Percentiles rank a stretch among this genome's conserved stretches.
phyloP scores from a whole-genome alignment of 2,113 vertebrate species.

The Lasiurus borealis region DNA sequence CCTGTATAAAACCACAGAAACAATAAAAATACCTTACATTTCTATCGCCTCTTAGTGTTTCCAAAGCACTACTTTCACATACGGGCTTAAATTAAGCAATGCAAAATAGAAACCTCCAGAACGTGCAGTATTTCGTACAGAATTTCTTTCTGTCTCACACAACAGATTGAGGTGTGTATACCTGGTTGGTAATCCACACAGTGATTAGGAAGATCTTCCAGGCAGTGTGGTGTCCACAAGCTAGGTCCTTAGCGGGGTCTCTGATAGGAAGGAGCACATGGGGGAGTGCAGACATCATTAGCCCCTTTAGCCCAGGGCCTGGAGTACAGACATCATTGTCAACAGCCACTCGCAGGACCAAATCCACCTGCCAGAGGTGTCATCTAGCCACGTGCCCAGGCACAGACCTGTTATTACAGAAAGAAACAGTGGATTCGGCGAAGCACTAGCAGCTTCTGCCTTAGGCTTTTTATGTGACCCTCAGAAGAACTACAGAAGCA shows the following conservation, averaged over 20 bases:
- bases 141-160: neutral
- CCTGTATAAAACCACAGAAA: neutral
- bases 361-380: neutral
- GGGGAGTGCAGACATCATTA: neutral
- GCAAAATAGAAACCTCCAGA: neutral
- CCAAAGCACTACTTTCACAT: neutral
- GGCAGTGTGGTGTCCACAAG: neutral
- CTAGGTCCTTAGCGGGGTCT: neutral
- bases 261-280: neutral
- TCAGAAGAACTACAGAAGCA: constrained; percentile 18
- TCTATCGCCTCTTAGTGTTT: neutral
- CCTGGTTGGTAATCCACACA: neutral
- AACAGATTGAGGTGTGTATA: neutral
- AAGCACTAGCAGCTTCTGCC: neutral
- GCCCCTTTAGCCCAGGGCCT: too few species aligned
- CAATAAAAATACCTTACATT: neutral
- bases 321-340: neutral
- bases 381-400: neutral
- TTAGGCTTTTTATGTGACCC: neutral
- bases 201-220: neutral
- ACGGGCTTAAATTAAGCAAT: neutral
- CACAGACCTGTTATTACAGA: neutral
- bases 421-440: neutral
- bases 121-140: neutral
- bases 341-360: neutral